Conservation (phyloP, 2,888 invertebrate species). For the Rhagonycha lutea region DNA sequence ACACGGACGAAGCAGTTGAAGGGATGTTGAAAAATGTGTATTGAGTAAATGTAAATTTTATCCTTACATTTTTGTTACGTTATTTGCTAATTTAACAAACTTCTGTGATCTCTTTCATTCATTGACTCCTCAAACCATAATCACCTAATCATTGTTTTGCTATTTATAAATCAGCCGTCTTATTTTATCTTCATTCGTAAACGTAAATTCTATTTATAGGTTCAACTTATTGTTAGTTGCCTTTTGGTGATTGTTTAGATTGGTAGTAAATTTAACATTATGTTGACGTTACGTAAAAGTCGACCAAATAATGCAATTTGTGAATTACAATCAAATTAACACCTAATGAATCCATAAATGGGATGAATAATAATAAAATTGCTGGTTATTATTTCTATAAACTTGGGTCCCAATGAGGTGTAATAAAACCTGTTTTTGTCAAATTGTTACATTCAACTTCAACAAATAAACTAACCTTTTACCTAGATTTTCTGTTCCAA, state of each 20-base stretch:
- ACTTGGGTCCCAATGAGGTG: background rate
- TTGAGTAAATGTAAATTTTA: background rate
- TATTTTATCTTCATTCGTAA: background rate
- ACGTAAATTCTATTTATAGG: background rate
- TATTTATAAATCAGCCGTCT: background rate
- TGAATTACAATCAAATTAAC: background rate
- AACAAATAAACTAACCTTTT: background rate
- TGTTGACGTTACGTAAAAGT: background rate
- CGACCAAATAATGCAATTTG: background rate
- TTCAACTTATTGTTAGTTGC: background rate
- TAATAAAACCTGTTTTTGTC: background rate
- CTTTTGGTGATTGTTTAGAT: background rate
- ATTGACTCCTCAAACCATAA: background rate
- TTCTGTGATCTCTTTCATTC: background rate
- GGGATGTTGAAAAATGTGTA: background rate
- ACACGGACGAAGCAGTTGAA: background rate
- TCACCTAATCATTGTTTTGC: background rate
- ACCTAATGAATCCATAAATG: background rate
- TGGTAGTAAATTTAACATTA: background rate
- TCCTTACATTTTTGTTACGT: background rate
- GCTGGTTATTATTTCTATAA: background rate
- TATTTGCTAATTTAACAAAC: background rate
- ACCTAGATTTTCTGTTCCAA: background rate
- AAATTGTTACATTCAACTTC: background rate
- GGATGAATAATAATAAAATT: background rate